These are phyloP conservation scores for Acyrthosiphon pisum DNA, from an alignment of 1,140 invertebrate genomes.

Conservation along the genomic window DNA sequence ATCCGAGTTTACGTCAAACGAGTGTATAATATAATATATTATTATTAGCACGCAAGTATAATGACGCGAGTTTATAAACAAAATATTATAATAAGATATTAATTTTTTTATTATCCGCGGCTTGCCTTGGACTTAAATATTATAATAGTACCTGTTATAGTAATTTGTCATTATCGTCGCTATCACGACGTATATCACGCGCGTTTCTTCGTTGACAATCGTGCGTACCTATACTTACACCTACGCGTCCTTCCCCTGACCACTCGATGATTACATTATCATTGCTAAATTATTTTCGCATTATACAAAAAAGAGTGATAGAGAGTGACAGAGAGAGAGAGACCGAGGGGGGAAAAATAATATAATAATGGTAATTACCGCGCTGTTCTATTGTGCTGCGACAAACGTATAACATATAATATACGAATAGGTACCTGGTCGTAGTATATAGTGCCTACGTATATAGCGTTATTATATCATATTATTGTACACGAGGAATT, in stretches of 20 bases:
- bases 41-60: not conserved
- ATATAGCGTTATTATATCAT: not conserved
- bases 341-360: not conserved
- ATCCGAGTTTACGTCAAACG: not conserved
- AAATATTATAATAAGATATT: not conserved
- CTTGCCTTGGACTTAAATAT: conserved; percentile 19
- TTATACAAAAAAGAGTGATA: not conserved
- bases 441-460: no score
- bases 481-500: conserved; percentile 12
- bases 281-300: not conserved
- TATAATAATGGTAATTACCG: conserved; percentile 12
- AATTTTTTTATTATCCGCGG: not conserved
- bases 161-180: not conserved
- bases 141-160: not conserved
- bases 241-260: not conserved
- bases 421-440: not conserved
- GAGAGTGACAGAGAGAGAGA: not conserved
- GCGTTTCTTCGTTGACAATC: not conserved
- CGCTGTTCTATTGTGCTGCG: not conserved
- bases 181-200: not conserved
- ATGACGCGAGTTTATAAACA: not conserved
- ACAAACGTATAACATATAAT: conserved; percentile 15
- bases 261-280: not conserved
- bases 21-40: not conserved
- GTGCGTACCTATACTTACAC: not conserved